Evolutionary conservation across 1,140 invertebrate genomes (phyloP).

Genomic region (Bombus waltoni): DNA sequence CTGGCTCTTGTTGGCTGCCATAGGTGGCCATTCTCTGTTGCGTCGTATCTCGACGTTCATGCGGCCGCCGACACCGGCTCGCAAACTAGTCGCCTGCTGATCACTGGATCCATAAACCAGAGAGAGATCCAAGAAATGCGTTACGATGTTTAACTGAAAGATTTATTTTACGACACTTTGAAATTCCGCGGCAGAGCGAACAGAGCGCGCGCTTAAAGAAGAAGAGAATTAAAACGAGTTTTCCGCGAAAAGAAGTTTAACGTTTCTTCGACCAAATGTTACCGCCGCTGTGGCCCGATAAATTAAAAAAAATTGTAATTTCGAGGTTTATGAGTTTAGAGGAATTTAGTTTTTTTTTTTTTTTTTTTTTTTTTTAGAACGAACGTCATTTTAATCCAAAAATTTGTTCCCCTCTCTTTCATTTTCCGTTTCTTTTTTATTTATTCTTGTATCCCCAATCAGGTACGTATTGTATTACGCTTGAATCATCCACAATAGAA

Average conservation of each 20-base stretch:
- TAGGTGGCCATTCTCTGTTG: constrained; percentile 87
- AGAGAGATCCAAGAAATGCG: constrained; percentile 92
- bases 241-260: not conserved
- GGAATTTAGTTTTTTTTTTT: too few relatives aligned
- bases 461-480: too few relatives aligned
- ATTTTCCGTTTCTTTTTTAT: too few relatives aligned
- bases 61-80: constrained; percentile 86
- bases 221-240: not conserved
- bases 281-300: too few relatives aligned
- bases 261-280: not conserved
- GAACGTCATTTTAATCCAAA: too few relatives aligned
- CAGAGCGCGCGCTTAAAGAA: too few relatives aligned
- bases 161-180: not conserved
- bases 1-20: constrained; percentile 84
- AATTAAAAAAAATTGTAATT: too few relatives aligned
- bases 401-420: too few relatives aligned
- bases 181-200: not conserved
- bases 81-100: constrained; percentile 85
- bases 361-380: too few relatives aligned
- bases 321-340: too few relatives aligned
- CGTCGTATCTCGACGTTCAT: constrained; percentile 85
- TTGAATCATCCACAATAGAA: not conserved
- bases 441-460: too few relatives aligned
- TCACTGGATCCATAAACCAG: constrained; percentile 91
- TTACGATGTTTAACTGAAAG: constrained; percentile 89